Evolutionary conservation across 1,140 invertebrate genomes (phyloP).

Genomic region (Apis dorsata): DNA sequence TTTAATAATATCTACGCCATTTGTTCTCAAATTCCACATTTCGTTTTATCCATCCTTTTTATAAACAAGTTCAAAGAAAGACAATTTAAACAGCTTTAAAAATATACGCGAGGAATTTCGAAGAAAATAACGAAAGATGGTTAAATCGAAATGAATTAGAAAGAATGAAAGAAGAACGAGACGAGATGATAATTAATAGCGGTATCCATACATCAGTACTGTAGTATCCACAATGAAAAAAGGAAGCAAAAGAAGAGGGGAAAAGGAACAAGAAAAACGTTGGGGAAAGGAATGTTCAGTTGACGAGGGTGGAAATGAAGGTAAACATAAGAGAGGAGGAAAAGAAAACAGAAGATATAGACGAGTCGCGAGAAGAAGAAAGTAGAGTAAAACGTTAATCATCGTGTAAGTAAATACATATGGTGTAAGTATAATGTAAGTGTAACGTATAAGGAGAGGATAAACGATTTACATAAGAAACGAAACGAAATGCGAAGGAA

Average conservation of each 20-base stretch:
- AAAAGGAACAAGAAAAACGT: not conserved
- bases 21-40: not conserved
- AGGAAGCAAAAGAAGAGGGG: not conserved
- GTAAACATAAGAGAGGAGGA: not conserved
- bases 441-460: not conserved
- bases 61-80: too few relatives aligned
- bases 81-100: too few relatives aligned
- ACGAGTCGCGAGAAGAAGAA: not conserved
- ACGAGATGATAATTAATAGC: too few relatives aligned
- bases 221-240: not conserved
- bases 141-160: too few relatives aligned
- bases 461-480: not conserved
- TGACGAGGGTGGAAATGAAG: not conserved
- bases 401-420: too few relatives aligned
- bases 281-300: not conserved
- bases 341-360: slow-evolving; percentile 3
- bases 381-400: not conserved
- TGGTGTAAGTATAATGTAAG: too few relatives aligned
- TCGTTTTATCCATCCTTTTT: too few relatives aligned
- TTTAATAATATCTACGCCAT: not conserved
- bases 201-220: too few relatives aligned
- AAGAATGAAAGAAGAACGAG: too few relatives aligned
- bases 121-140: too few relatives aligned
- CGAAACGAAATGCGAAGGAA: not conserved
- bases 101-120: too few relatives aligned